A percentile compares a stretch with the other conserved stretches of the same genome.
Conservation (phyloP, 1,140 invertebrate genomes). For the Sarcophaga peregrina region DNA sequence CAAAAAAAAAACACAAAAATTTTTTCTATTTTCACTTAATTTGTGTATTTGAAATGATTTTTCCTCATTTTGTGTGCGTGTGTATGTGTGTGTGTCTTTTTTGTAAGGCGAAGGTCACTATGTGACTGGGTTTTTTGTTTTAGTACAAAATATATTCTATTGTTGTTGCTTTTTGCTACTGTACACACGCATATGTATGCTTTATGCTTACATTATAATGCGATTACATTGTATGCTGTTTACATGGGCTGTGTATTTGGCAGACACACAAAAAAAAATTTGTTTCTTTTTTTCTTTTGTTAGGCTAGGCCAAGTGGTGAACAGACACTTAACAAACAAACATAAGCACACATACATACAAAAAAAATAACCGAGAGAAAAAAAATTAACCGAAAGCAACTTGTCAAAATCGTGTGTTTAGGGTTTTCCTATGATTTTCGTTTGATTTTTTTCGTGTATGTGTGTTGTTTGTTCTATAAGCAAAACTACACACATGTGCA, state of each 20-base stretch:
- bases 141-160: background rate
- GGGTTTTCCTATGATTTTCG: background rate
- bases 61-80: background rate
- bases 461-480: too few species aligned
- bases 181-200: slow-evolving; percentile 26
- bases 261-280: background rate
- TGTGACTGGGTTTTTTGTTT: slow-evolving; percentile 31
- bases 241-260: background rate
- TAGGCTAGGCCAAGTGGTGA: background rate
- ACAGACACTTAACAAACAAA: too few species aligned
- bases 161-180: slow-evolving; percentile 29
- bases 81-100: background rate
- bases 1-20: too few species aligned
- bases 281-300: background rate
- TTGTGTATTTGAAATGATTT: background rate
- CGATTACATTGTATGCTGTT: background rate
- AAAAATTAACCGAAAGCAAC: too few species aligned
- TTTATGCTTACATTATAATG: background rate
- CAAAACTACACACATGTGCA: slow-evolving; percentile 34
- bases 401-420: slow-evolving; percentile 40
- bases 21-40: background rate
- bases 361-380: too few species aligned
- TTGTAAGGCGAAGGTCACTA: slow-evolving; percentile 38
- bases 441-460: background rate
- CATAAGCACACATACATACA: too few species aligned